Conservation (phyloP, 2,888 invertebrate genomes). For the Agrilus cyanescens region DNA sequence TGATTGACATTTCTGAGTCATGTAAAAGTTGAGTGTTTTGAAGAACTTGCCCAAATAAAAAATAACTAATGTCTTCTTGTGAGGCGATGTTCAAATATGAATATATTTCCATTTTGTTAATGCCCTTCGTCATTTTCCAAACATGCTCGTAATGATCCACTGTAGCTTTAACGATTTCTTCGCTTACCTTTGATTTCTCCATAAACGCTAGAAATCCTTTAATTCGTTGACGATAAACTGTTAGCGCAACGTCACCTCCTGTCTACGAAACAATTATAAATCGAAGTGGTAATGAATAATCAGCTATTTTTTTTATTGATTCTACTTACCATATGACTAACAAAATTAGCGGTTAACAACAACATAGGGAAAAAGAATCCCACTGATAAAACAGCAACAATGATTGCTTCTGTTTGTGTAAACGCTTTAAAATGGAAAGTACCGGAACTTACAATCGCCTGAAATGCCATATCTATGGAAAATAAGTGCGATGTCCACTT, state of each 20-base stretch:
- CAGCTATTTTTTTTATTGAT: too few relatives aligned
- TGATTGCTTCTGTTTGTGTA: too few relatives aligned
- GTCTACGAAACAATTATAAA: constrained; percentile 12
- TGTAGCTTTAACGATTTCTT: constrained; percentile 13
- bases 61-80: constrained; percentile 8
- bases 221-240: constrained; percentile 15
- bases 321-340: too few relatives aligned
- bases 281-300: background rate
- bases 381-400: too few relatives aligned
- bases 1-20: constrained; percentile 6
- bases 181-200: constrained; percentile 13
- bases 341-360: too few relatives aligned
- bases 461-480: too few relatives aligned
- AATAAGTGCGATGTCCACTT: too few relatives aligned
- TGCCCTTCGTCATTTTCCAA: constrained; percentile 16
- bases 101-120: constrained; percentile 2
- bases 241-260: constrained; percentile 15
- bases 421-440: too few relatives aligned
- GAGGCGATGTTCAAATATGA: constrained; percentile 3
- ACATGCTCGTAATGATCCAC: constrained; percentile 18
- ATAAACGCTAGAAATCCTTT: constrained; percentile 17
- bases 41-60: constrained; percentile 7
- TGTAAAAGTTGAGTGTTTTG: constrained; percentile 7
- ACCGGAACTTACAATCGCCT: too few relatives aligned
- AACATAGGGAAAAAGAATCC: too few relatives aligned